Conservation (phyloP, 2,113 vertebrate genomes). For the Columbina picui region DNA sequence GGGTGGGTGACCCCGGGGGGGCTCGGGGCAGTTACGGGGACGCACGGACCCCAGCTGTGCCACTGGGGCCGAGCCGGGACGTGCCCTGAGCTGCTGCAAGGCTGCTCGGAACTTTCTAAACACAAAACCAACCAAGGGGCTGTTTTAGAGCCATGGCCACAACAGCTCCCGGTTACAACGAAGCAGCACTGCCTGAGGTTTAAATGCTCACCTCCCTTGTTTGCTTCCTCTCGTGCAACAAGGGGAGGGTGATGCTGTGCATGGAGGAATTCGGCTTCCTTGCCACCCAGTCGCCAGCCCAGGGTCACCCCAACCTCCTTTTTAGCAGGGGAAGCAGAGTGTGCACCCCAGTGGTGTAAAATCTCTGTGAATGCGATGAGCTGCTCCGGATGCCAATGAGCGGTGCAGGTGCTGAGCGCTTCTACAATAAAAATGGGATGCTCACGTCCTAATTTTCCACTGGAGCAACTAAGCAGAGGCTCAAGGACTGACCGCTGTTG, state of each 20-base stretch:
- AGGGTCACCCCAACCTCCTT: accelerated
- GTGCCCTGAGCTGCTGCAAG: not conserved
- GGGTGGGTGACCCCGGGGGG: not conserved
- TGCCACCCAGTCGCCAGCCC: accelerated
- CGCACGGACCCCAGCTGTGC: not conserved
- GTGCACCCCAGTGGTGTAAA: not conserved
- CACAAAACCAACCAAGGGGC: not conserved
- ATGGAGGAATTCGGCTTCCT: not conserved
- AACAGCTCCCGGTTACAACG: not conserved
- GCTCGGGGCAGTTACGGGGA: not conserved
- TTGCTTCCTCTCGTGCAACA: not conserved
- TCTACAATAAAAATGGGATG: accelerated
- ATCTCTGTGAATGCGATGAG: accelerated
- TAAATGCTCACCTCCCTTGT: not conserved
- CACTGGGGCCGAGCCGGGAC: not conserved
- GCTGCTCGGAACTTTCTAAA: not conserved
- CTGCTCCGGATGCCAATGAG: accelerated
- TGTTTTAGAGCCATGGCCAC: not conserved
- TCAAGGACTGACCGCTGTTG: accelerated
- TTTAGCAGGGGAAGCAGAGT: not conserved
- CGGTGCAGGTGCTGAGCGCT: accelerated
- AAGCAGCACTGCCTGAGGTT: not conserved
- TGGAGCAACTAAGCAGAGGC: not conserved
- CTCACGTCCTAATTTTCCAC: accelerated
- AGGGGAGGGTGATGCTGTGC: accelerated